These are phyloP conservation scores for Epicampocera succincta DNA, from an alignment of 2,888 invertebrate genomes.

Conservation along the genomic window DNA sequence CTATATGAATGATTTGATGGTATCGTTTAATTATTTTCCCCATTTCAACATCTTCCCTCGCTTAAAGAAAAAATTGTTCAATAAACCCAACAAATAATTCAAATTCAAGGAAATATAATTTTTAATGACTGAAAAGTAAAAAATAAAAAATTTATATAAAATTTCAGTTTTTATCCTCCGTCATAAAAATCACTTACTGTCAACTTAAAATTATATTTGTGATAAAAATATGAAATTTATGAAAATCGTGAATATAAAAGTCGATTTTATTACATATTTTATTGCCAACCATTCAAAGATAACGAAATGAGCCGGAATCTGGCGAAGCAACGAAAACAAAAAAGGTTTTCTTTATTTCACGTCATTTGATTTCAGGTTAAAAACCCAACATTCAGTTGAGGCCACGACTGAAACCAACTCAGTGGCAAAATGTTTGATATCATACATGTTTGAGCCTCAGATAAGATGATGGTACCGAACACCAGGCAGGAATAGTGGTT, in stretches of 20 bases:
- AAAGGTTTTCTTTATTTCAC: slow-evolving; percentile 9
- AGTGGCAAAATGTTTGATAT: slow-evolving; percentile 49
- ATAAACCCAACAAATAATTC: not conserved
- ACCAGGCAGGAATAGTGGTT: not conserved
- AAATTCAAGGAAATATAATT: slow-evolving; percentile 34
- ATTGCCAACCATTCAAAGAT: slow-evolving; percentile 67
- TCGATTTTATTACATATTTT: slow-evolving; percentile 72
- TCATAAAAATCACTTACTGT: slow-evolving; percentile 49
- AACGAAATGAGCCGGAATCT: slow-evolving; percentile 53
- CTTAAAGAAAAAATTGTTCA: too few relatives aligned
- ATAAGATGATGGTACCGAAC: slow-evolving; percentile 44
- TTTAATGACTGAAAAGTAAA: slow-evolving; percentile 16
- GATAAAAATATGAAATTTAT: slow-evolving; percentile 66
- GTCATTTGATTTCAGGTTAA: slow-evolving; percentile 22
- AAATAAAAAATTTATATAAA: not conserved
- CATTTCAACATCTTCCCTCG: too few relatives aligned
- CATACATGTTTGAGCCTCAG: slow-evolving; percentile 22
- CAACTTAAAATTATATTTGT: slow-evolving; percentile 51
- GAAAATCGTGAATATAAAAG: slow-evolving; percentile 69
- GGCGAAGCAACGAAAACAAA: not conserved
- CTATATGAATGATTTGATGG: too few relatives aligned
- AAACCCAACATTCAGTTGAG: not conserved
- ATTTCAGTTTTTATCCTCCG: not conserved
- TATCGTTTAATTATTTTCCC: too few relatives aligned
- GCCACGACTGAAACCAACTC: slow-evolving; percentile 11